Evolutionary conservation across 2,888 invertebrate species (phyloP), one percentile per base, ranked within the genome.

Genomic region (Trichacis sp.): DNA sequence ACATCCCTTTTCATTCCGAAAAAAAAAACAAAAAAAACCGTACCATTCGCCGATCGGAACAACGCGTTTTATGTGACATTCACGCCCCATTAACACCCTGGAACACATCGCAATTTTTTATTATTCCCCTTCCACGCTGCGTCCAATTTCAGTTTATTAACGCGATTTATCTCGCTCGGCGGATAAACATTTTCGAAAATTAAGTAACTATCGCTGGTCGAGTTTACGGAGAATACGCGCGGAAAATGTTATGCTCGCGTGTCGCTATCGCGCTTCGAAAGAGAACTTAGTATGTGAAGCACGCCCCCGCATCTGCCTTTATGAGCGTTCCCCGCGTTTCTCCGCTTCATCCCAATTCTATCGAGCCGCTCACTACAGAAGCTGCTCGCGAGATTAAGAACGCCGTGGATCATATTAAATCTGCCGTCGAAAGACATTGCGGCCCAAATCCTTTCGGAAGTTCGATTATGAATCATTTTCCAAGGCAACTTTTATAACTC

Each of bases 291-390:
- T 80, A 83, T 83, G 83, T 81, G 78, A 79, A 76, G 81, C 83
- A 83, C 82, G 82, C 80, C 79, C 78, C 79, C 77, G 77, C 79
- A 80, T 82, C 79, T 77, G 77, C 78, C 79, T 82, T 82, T 82
- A 83, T 80, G 82, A 82, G 78, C 75, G 76, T 76, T 81, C 75
- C 73, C 73, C 68, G 77, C 76, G 75, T 78, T 80, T 79, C 76
- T 73, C 76, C 78, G 74, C 80, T 78, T 79, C 79, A 76, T 77
- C 73, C 79, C 79, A 77, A 77, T 81, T 82, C 78, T 76, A 75
- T 61, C 67, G 69, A 69, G 71, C 40, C 68, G 65, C 73, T 40
- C 50, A 12, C 33, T 30, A 43, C 56, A 55, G 69, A 40, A 50
- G 65, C 72, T 73, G 57, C 69, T 68, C 69, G 62, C 64, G 62